These are phyloP conservation scores for Serilophus lunatus DNA, from an alignment of 2,113 vertebrate genomes.

Conservation along the genomic window DNA sequence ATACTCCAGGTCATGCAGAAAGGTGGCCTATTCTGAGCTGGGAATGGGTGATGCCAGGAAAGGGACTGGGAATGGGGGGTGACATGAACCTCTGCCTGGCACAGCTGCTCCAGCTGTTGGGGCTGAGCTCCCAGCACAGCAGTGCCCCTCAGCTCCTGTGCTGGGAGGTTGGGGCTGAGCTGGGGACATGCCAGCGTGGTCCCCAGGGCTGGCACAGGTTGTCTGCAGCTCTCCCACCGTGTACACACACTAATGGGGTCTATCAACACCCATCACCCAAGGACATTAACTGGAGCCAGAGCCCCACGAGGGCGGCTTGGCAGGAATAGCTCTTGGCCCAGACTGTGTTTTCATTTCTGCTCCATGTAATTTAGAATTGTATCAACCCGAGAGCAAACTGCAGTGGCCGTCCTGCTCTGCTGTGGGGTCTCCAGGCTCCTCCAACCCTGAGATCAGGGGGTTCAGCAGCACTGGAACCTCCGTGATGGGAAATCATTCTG, in stretches of 20 bases:
- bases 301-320: not conserved
- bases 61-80: not conserved
- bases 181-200: accelerated
- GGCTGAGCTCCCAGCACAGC: accelerated
- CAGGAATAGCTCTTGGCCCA: not conserved
- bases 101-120: not conserved
- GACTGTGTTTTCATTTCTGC: slow-evolving; percentile 1
- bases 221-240: accelerated
- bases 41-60: not conserved
- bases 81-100: not conserved
- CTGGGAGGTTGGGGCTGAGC: not conserved
- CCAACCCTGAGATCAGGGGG: not conserved
- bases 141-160: accelerated
- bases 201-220: not conserved
- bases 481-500: not conserved
- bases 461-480: not conserved
- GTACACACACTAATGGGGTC: not conserved
- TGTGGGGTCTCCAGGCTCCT: not conserved
- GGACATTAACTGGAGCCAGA: not conserved
- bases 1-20: not conserved
- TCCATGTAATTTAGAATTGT: not conserved
- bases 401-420: not conserved
- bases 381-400: not conserved
- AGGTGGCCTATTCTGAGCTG: not conserved
- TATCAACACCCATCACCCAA: not conserved